phyloP scores from a whole-genome alignment of 1,140 invertebrate genomes.

The Cotesia chilonis region DNA sequence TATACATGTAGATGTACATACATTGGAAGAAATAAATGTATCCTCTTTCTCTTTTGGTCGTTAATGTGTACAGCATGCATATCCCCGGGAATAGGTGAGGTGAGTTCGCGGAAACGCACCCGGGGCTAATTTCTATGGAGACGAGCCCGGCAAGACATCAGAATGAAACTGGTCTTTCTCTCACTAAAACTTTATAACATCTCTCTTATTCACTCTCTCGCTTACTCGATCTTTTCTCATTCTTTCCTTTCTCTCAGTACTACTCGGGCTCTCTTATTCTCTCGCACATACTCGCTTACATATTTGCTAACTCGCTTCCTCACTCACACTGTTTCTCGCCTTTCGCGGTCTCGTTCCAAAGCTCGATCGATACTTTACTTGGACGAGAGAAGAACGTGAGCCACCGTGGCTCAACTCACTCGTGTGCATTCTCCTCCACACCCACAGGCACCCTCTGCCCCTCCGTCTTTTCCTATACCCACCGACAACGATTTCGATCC shows the following conservation, averaged over 20 bases:
- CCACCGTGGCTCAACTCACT: not conserved
- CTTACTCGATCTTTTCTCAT: not conserved
- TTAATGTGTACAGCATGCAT: slow-evolving; percentile 15
- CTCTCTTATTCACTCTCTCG: slow-evolving; percentile 10
- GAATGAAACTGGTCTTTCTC: slow-evolving; percentile 28
- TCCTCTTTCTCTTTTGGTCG: slow-evolving; percentile 28
- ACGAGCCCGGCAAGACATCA: slow-evolving; percentile 39
- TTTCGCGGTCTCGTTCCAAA: not conserved
- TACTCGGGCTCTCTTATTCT: not conserved
- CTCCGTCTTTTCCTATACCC: not conserved
- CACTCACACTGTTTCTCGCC: not conserved
- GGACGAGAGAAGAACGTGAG: slow-evolving; percentile 17
- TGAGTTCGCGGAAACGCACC: slow-evolving; percentile 38
- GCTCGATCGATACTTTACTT: slow-evolving; percentile 15
- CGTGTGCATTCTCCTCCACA: slow-evolving; percentile 15
- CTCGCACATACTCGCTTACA: not conserved
- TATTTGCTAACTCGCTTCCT: too few relatives aligned
- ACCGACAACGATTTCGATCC: slow-evolving; percentile 16
- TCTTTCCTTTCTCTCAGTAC: not conserved
- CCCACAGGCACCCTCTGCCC: not conserved
- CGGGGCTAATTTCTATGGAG: slow-evolving; percentile 42
- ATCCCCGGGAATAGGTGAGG: slow-evolving; percentile 34
- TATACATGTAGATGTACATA: not conserved
- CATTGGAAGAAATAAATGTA: slow-evolving; percentile 41
- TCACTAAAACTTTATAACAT: slow-evolving; percentile 2